Base-by-base conservation (phyloP, 1,140 invertebrate genomes). In the Matsumurasca onukii region DNA sequence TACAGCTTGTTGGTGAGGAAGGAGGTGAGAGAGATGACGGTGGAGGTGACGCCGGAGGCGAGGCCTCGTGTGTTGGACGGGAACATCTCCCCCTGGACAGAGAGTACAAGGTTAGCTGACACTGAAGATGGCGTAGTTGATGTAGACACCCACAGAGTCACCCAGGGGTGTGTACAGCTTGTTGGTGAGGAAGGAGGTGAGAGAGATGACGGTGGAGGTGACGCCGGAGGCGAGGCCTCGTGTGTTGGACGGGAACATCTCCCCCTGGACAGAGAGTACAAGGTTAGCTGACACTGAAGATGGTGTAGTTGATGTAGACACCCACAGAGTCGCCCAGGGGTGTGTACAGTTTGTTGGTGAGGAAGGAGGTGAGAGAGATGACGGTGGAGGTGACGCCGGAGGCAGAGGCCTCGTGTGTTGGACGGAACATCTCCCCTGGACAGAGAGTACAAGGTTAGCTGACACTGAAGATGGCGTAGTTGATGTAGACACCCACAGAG, bases 1-100 rank as follows among this genome's bases (percentile, higher is more conserved):
- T 90, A 93, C 69, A 89, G 85, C 75, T 89, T 89, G 31, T 90
- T 91, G 17, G 91, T 83, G 1, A 90, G 77, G 71, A 93, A 92
- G 51, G 89, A 89, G 69, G 87, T 86, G 1, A 88, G 72, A 76
- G 89, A 91, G 51, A 89, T 89, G 69, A 86, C 86, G 65, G 89
- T 82, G 59, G 91, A 88, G 1, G 86, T 86, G 45, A 91, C 78
- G 64, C 88, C 88, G 27, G 87, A 85, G 5, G 91, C 90, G 59
- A 86, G 82, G 31, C 87, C 84, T 74, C 89, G 88, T 12, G 89
- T 83, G 72, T 87, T 86, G 0, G 86, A 84, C 1, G 90, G 86
- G 76, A 92, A 91, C 70, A 91, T 80, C 79, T 93, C 91, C 30
- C 89, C 85, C 69, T 91, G 85, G 68, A 91, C 82, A 22, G 89